Evolutionary conservation across 2,888 invertebrate species (phyloP).

Genomic region (Caenorhabditis afra): DNA sequence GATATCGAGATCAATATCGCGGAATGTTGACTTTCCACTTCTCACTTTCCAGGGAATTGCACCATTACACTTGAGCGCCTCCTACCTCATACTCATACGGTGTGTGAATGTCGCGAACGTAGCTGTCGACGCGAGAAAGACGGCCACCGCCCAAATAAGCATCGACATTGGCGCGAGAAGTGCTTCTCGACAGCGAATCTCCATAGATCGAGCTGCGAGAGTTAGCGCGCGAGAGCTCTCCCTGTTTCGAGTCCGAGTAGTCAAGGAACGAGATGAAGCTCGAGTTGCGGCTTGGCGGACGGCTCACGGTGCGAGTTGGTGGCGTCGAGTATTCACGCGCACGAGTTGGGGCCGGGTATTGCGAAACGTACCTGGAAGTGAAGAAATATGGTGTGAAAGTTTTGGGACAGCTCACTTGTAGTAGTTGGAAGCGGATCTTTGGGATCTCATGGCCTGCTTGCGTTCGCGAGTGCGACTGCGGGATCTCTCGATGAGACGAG

Average conservation of each 20-base stretch:
- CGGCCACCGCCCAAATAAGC: constrained; percentile 77
- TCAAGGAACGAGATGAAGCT: constrained; percentile 80
- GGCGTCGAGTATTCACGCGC: constrained; percentile 79
- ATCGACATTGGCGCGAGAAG: constrained; percentile 78
- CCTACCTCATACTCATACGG: constrained; percentile 74
- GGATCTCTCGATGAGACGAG: constrained; percentile 78
- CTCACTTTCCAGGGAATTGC: constrained; percentile 6
- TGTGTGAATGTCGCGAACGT: constrained; percentile 77
- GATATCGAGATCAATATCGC: background rate
- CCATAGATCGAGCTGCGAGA: constrained; percentile 77
- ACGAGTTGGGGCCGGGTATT: constrained; percentile 76
- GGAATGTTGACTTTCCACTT: constrained; percentile 31
- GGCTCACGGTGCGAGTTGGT: constrained; percentile 72
- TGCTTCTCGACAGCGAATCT: constrained; percentile 76
- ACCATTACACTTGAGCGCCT: background rate
- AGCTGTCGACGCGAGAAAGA: constrained; percentile 79
- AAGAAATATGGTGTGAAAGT: background rate
- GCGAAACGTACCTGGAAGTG: constrained; percentile 64
- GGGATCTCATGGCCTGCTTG: constrained; percentile 77
- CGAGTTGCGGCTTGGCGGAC: constrained; percentile 75
- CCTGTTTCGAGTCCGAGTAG: constrained; percentile 77
- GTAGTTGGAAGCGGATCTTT: constrained; percentile 78
- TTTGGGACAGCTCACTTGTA: constrained; percentile 57
- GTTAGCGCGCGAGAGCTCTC: constrained; percentile 76
- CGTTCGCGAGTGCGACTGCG: constrained; percentile 80